Evolutionary conservation across 2,113 vertebrate species (phyloP), one percentile per base, ranked within the genome.

Genomic region (Thamnaconus septentrionalis): DNA sequence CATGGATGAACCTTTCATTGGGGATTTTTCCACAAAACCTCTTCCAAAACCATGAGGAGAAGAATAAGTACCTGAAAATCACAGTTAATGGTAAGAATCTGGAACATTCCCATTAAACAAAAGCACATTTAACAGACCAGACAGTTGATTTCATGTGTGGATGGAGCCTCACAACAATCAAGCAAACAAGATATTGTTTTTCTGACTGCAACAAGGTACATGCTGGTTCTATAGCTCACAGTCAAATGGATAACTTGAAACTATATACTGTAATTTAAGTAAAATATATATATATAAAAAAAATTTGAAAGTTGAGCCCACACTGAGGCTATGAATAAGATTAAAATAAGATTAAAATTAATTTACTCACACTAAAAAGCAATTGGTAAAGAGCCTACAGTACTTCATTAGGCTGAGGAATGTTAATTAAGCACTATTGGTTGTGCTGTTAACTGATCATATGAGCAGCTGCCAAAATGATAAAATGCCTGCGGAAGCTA

Each of bases 1-100:
- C 65, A 64, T 67, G 11, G 75, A 61, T 0, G 65, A 59, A 5
- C 3, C 3, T 31, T 56, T 61, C 40, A 40, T 61, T 3, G 48
- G 64, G 4, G 66, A 76, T 54, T 5, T 85, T 84, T 73, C 93
- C 1, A 59, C 81, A 64, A 31, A 93, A 49, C 78, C 83, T 80
- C 87, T 88, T 52, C 91, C 80, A 8, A 76, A 53, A 65, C 85
- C 85, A 0, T 48, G 69, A 61, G 82, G 66, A 76, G 90, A 86
- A 0, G 87, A 63, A 61, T 51, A 0, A 3, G 42, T 69, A 85
- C 81, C 40, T 62, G 18, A 31, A 31, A 31, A 31, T 31, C 18
- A 31, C 18, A 31, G 18, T 31, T 31, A 31, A 31, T 31, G 18
- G 18, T 31, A 31, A 31, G 18, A 31, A 31, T 31, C 18, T 31